These are phyloP conservation scores for Eumerus sabulonum DNA, from an alignment of 2,888 invertebrate species.

Conservation along the genomic window DNA sequence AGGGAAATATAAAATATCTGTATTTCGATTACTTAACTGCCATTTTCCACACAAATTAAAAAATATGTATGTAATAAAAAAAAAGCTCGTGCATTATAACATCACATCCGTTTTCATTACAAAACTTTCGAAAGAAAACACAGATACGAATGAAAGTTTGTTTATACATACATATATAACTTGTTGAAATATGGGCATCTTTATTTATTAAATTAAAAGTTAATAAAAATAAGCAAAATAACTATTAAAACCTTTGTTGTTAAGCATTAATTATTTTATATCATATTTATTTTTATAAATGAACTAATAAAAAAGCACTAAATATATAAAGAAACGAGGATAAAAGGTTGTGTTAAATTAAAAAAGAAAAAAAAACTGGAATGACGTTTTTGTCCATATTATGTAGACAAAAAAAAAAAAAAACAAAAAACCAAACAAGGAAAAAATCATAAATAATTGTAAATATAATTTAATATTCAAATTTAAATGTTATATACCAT, in stretches of 20 bases:
- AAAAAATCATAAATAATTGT: slow-evolving; percentile 42
- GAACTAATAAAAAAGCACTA: slow-evolving; percentile 50
- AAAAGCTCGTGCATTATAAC: slow-evolving; percentile 49
- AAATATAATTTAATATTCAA: slow-evolving; percentile 64
- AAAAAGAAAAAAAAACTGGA: slow-evolving; percentile 13
- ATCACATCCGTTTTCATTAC: slow-evolving; percentile 40
- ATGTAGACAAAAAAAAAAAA: slow-evolving; percentile 37
- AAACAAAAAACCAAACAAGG: slow-evolving; percentile 32
- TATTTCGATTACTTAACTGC: slow-evolving; percentile 43
- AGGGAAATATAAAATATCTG: slow-evolving; percentile 44
- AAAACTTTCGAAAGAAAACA: slow-evolving; percentile 9
- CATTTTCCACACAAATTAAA: slow-evolving; percentile 46
- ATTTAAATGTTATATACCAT: slow-evolving; percentile 50
- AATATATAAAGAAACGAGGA: slow-evolving; percentile 55
- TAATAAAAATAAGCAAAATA: no score
- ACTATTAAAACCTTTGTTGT: slow-evolving; percentile 43
- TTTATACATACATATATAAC: slow-evolving; percentile 23
- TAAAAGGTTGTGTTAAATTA: slow-evolving; percentile 64
- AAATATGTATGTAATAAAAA: slow-evolving; percentile 14
- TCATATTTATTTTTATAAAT: slow-evolving; percentile 48
- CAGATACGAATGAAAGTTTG: slow-evolving; percentile 1
- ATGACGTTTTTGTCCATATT: slow-evolving; percentile 56
- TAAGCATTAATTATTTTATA: slow-evolving; percentile 40
- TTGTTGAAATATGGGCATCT: slow-evolving; percentile 41
- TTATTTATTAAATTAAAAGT: slow-evolving; percentile 31